Conservation (phyloP, 2,113 vertebrate genomes). For the mouse (Mus musculus) region GRCm39 chr5:116881001-116881500, state of each 20-base stretch:
- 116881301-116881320: neutral
- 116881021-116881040: neutral
- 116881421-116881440: neutral
- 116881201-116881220: neutral
- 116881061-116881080: neutral
- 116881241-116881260: neutral
- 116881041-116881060: neutral
- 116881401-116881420: neutral
- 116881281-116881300: neutral
- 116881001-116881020: neutral
- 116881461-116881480: neutral
- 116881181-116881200: neutral
- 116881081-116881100: neutral
- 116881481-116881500: neutral
- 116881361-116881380: neutral
- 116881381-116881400: neutral
- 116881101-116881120: neutral
- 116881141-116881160: neutral
- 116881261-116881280: neutral
- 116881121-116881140: neutral
- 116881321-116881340: neutral
- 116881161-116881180: neutral
- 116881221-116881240: neutral
- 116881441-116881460: neutral
- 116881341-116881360: neutral